Base-by-base conservation (phyloP, 2,888 invertebrate species). In the Protodeltote pygarga region DNA sequence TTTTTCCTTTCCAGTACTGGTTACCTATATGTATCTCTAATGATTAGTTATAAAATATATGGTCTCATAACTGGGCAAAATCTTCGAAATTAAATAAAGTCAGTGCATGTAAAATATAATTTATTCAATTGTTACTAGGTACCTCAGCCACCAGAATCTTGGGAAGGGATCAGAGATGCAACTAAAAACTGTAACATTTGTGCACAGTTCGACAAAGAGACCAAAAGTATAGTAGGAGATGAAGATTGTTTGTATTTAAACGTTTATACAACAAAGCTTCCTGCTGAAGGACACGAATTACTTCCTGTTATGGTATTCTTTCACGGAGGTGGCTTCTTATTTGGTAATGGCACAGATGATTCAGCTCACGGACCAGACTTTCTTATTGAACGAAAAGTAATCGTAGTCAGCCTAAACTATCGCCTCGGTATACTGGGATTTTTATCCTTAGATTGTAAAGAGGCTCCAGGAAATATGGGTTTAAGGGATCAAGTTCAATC, bases 171-270 rank as follows among this genome's bases (percentile, higher is more conserved):
- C 5, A 90, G 94, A 73, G 94, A 95, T 80, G 95, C 95, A 0
- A 93, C 94, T 0, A 89, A 92, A 24, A 93, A 94, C 60, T 93
- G 94, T 38, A 93, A 94, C 28, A 81, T 82, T 13, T 96, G 95
- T 75, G 93, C 94, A 0, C 96, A 96, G 75, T 88, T 90, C 49
- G 93, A 93, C 65, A 89, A 85, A 75, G 81, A 92, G 68, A 81
- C 93, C 68, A 85, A 89, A n/a, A 83, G 53, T 5, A 65, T 93
- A 11, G 82, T 92, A 28, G 94, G 94, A 11, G 86, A 89, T 58
- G 94, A 94, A 71, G 94, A 94, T 72, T 96, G 95, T 55, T 85
- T 96, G 3, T 95, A 94, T 65, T 76, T 96, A 13, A 96, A 96
- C 75, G 94, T 96, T 0, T 95, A 94, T 71, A 93, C 94, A 10